Conservation (phyloP, 2,888 invertebrate genomes). For the Leptinotarsa rubiginosa region DNA sequence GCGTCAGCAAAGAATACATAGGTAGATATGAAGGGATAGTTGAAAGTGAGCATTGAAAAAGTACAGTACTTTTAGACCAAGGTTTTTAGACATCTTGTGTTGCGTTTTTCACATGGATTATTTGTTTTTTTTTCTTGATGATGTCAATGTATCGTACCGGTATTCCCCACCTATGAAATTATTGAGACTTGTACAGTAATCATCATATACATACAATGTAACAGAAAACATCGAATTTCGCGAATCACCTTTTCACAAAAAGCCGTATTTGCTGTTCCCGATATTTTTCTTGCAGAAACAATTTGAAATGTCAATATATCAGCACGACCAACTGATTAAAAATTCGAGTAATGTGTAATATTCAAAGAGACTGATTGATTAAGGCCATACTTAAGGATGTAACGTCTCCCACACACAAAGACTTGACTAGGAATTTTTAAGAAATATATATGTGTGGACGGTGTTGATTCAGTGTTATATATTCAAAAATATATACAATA, state of each 20-base stretch:
- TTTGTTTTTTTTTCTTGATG: neutral
- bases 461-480: slow-evolving; percentile 42
- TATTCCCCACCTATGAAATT: neutral
- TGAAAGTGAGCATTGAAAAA: too few species aligned
- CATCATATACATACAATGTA: neutral
- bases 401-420: slow-evolving; percentile 44
- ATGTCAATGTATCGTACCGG: neutral
- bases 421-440: slow-evolving; percentile 26
- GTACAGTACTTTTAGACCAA: neutral
- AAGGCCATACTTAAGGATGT: slow-evolving; percentile 52
- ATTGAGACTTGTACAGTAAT: neutral
- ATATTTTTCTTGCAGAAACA: slow-evolving; percentile 42
- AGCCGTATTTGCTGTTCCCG: slow-evolving; percentile 15
- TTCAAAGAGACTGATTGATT: slow-evolving; percentile 50
- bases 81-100: neutral
- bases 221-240: slow-evolving; percentile 1
- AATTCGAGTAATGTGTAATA: slow-evolving; percentile 37
- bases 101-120: neutral
- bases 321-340: slow-evolving; percentile 32
- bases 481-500: slow-evolving; percentile 28
- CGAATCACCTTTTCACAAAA: neutral
- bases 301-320: slow-evolving; percentile 41
- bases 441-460: slow-evolving; percentile 35
- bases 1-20: too few species aligned
- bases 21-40: too few species aligned